A percentile compares a stretch with the other conserved stretches of the same genome.
Conservation (phyloP, 1,140 invertebrate species). For the Thaumetopoea pityocampa region DNA sequence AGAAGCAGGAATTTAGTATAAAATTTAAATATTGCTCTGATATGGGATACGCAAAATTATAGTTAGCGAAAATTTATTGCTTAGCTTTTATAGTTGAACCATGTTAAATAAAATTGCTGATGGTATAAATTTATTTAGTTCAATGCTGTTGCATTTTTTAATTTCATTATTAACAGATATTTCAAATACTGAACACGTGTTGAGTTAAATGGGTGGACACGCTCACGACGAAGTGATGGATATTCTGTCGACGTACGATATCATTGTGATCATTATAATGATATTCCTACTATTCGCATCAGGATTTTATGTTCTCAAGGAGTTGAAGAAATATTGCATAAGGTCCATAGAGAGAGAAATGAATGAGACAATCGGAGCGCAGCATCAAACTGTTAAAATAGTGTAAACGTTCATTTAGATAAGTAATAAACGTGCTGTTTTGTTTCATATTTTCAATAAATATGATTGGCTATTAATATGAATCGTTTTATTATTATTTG, state of each 20-base stretch:
- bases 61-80: not conserved
- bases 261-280: slow-evolving; percentile 29
- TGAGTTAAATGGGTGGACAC: slow-evolving; percentile 25
- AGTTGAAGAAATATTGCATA: slow-evolving; percentile 25
- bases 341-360: slow-evolving; percentile 34
- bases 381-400: too few relatives aligned
- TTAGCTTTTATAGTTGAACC: not conserved
- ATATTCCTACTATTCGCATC: slow-evolving; percentile 25
- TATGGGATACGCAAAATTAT: too few relatives aligned
- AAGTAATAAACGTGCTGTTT: too few relatives aligned
- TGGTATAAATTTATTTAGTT: slow-evolving; percentile 2
- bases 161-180: slow-evolving; percentile 7
- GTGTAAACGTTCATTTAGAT: too few relatives aligned
- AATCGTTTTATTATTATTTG: too few relatives aligned
- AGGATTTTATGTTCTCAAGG: slow-evolving; percentile 27
- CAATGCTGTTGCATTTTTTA: slow-evolving; percentile 1
- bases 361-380: slow-evolving; percentile 20
- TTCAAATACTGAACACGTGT: not conserved
- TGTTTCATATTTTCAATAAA: too few relatives aligned
- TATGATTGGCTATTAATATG: too few relatives aligned
- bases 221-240: slow-evolving; percentile 50
- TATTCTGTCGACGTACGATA: slow-evolving; percentile 28
- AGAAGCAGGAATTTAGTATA: too few relatives aligned
- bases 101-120: slow-evolving; percentile 1
- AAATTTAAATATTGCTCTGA: too few relatives aligned